Percentiles rank a stretch among this genome's conserved stretches.
These are phyloP conservation scores for Antheraea assamensis DNA, from an alignment of 2,888 invertebrate genomes.

Conservation along the genomic window DNA sequence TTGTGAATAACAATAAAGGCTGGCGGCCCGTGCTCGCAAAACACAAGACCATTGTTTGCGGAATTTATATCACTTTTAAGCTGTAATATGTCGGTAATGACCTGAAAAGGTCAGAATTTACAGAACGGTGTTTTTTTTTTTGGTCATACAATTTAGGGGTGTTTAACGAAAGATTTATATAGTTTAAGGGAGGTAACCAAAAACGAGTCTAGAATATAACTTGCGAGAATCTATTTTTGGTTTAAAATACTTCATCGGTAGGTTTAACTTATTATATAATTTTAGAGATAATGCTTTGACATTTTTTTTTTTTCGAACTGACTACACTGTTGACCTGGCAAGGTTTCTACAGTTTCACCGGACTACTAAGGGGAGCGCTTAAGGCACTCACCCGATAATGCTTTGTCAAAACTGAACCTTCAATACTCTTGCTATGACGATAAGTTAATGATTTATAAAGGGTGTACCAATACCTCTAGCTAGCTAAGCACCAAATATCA, in stretches of 20 bases:
- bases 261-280: neutral
- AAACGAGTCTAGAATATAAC: no score
- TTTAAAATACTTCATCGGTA: no score
- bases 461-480: neutral
- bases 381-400: no score
- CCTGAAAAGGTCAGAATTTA: constrained; percentile 8
- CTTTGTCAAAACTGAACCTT: neutral
- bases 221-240: no score
- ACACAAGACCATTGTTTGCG: constrained; percentile 8
- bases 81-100: neutral
- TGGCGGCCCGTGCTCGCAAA: constrained; percentile 12
- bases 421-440: neutral
- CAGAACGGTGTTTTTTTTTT: neutral
- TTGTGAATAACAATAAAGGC: constrained; percentile 36
- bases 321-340: no score
- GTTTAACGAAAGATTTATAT: neutral
- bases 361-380: no score
- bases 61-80: constrained; percentile 1
- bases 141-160: neutral
- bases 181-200: no score
- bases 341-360: no score
- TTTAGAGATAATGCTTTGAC: neutral
- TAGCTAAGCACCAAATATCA: neutral
- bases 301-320: no score
- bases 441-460: no score